Percentiles rank a stretch among this genome's conserved stretches.
These are phyloP conservation scores for Sternotherus odoratus DNA, from an alignment of 2,797 vertebrate species.

Conservation along the genomic window DNA sequence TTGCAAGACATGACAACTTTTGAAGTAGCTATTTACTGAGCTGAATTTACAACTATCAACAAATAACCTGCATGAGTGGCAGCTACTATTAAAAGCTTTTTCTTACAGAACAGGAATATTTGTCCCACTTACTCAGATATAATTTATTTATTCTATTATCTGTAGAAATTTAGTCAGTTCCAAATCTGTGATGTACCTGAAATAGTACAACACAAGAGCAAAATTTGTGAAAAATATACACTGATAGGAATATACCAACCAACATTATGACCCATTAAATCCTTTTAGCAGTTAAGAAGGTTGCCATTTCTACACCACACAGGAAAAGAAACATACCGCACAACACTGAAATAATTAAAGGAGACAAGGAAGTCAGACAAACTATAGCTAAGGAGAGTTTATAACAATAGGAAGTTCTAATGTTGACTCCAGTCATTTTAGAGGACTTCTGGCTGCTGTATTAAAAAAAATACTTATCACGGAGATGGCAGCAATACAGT, in stretches of 20 bases:
- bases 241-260: neutral
- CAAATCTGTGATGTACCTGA: conserved; percentile 23
- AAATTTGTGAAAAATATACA: conserved; percentile 36
- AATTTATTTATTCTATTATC: neutral
- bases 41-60: neutral
- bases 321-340: accelerated
- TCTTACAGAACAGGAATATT: conserved; percentile 34
- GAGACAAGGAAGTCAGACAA: neutral
- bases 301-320: neutral
- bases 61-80: neutral
- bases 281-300: neutral
- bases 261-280: neutral
- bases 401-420: neutral
- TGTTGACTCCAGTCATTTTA: neutral
- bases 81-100: neutral
- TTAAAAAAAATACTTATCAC: conserved; percentile 23
- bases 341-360: neutral
- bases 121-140: conserved; percentile 36
- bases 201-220: conserved; percentile 7
- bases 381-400: neutral
- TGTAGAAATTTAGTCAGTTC: neutral
- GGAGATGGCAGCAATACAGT: neutral
- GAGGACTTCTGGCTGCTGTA: neutral
- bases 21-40: neutral
- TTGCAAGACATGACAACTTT: neutral